phyloP scores from a whole-genome alignment of 2,888 invertebrate species.

The Cerastoderma edule region DNA sequence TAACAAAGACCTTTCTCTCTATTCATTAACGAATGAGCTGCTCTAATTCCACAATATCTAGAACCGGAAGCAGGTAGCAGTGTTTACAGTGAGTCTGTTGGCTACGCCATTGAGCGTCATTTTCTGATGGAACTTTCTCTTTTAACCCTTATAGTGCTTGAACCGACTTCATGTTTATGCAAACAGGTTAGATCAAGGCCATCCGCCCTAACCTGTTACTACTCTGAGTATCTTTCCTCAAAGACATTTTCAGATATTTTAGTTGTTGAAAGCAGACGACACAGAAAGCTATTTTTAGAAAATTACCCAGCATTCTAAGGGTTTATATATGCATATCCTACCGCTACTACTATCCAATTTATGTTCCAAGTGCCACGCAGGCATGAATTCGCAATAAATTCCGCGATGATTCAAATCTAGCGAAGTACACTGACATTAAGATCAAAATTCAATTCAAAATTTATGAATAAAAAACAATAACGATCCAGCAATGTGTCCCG shows the following conservation, averaged over 20 bases:
- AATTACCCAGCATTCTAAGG: background rate
- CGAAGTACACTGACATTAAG: conserved; percentile 23
- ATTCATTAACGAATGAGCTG: no score
- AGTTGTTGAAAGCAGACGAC: background rate
- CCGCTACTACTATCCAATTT: conserved; percentile 4
- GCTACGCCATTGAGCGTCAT: no score
- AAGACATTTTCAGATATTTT: background rate
- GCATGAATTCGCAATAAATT: conserved; percentile 23
- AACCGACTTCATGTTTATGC: no score
- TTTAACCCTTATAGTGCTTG: no score
- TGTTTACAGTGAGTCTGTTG: no score
- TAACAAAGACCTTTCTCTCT: no score
- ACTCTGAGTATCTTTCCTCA: no score
- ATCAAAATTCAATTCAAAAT: conserved; percentile 28
- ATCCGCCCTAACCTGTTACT: no score
- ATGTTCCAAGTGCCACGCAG: conserved; percentile 9
- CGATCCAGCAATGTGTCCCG: conserved; percentile 17
- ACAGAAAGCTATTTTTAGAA: background rate
- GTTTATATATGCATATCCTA: conserved; percentile 9
- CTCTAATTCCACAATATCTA: no score
- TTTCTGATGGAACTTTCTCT: no score
- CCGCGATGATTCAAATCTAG: conserved; percentile 21
- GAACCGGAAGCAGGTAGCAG: no score
- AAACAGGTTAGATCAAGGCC: no score
- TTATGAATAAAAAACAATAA: conserved; percentile 29